A percentile compares a stretch with the other conserved stretches of the same genome.
Evolutionary conservation across 2,797 vertebrate species (phyloP).

Genomic region (Smutsia gigantea): DNA sequence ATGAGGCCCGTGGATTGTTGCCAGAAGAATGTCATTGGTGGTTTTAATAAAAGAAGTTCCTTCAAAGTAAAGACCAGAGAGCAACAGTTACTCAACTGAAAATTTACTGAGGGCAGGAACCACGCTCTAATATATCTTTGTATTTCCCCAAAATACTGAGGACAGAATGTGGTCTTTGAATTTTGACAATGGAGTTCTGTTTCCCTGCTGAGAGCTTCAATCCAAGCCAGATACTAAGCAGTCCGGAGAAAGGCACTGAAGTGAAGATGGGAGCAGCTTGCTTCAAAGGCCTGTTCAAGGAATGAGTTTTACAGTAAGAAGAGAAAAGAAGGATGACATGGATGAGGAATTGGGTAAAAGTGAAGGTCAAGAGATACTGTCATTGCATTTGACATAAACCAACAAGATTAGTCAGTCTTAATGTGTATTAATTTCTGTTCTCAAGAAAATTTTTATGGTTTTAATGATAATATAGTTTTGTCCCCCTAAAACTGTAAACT

Average conservation of each 20-base stretch:
- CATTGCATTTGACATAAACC: neutral
- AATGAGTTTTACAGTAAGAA: neutral
- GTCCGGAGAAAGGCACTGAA: neutral
- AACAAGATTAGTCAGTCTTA: neutral
- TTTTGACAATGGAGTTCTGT: neutral
- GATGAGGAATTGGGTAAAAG: neutral
- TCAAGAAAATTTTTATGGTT: neutral
- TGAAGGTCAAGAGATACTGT: neutral
- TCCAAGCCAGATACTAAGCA: neutral
- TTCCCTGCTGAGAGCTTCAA: neutral
- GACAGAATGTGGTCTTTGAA: neutral
- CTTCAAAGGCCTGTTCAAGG: neutral
- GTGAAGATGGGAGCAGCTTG: neutral
- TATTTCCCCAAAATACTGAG: neutral
- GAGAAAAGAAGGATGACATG: neutral
- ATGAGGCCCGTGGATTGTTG: neutral
- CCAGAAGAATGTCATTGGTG: slow-evolving; percentile 45
- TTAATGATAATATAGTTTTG: neutral
- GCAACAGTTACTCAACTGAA: neutral
- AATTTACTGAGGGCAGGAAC: neutral
- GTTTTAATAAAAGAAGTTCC: slow-evolving; percentile 63
- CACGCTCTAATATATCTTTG: neutral
- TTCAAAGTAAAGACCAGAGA: slow-evolving; percentile 13
- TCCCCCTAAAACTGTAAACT: neutral
- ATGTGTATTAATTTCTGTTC: neutral